These are phyloP conservation scores for Serinus canaria DNA, from an alignment of 2,113 vertebrate species.

Conservation along the genomic window DNA sequence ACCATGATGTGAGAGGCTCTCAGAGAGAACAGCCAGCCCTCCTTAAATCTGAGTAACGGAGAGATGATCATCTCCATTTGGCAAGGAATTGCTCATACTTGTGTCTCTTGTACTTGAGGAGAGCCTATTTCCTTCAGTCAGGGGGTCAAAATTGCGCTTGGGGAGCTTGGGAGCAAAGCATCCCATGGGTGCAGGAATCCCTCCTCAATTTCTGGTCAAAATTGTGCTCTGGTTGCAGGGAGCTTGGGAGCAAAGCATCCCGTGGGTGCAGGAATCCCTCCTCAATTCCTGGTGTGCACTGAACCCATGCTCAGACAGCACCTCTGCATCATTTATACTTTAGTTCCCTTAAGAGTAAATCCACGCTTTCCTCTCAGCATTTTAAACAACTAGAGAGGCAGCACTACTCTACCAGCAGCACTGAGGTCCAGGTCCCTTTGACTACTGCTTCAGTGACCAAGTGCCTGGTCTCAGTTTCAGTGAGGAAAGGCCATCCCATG, in stretches of 20 bases:
- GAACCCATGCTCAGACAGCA: neutral
- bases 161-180: neutral
- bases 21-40: neutral
- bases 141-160: neutral
- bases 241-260: neutral
- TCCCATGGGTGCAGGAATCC: neutral
- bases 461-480: neutral
- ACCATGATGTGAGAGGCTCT: constrained; percentile 1
- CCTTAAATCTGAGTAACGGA: neutral
- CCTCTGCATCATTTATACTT: neutral
- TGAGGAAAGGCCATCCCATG: neutral
- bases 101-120: neutral
- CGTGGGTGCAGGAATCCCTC: neutral
- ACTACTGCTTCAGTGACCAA: neutral
- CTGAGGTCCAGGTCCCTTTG: neutral
- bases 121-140: neutral
- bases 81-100: neutral
- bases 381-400: neutral
- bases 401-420: neutral
- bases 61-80: neutral
- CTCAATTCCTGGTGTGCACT: fast-evolving
- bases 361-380: neutral
- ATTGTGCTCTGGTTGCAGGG: neutral
- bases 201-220: neutral
- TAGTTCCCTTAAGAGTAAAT: neutral